Percentiles rank a stretch among this genome's conserved stretches.
These are phyloP conservation scores for Poecilia picta DNA, from an alignment of 2,797 vertebrate species.

Conservation along the genomic window DNA sequence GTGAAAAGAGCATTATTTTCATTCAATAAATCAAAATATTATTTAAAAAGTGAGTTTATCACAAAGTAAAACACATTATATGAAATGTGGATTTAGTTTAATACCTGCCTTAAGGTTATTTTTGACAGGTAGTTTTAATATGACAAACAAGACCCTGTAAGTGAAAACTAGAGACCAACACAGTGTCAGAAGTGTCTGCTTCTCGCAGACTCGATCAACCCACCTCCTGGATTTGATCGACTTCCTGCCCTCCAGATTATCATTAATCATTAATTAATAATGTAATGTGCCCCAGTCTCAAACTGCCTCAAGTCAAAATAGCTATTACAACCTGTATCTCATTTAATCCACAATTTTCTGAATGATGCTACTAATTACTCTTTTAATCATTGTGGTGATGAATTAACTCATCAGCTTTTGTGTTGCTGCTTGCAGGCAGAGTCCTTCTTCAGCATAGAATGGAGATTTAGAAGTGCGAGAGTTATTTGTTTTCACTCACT, in stretches of 20 bases:
- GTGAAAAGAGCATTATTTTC: background rate
- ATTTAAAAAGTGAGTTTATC: too few relatives aligned
- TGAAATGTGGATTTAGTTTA: too few relatives aligned
- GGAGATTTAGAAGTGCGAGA: slow-evolving; percentile 77
- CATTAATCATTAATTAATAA: slow-evolving; percentile 35
- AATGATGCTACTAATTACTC: slow-evolving; percentile 72
- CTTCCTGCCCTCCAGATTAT: slow-evolving; percentile 42
- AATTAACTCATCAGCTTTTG: slow-evolving; percentile 75
- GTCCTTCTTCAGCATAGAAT: slow-evolving; percentile 65
- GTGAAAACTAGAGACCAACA: slow-evolving; percentile 11
- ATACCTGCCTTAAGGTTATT: background rate
- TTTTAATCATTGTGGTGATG: slow-evolving; percentile 73
- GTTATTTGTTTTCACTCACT: slow-evolving; percentile 58
- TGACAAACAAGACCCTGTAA: slow-evolving; percentile 1
- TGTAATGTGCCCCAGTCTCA: slow-evolving; percentile 33
- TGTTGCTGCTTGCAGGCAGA: slow-evolving; percentile 70
- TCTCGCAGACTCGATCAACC: slow-evolving; percentile 7
- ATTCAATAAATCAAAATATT: background rate
- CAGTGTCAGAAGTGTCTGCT: slow-evolving; percentile 8
- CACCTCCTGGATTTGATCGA: slow-evolving; percentile 8
- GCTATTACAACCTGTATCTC: slow-evolving; percentile 55
- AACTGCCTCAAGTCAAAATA: slow-evolving; percentile 52
- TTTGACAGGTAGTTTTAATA: too few relatives aligned
- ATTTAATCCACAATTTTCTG: slow-evolving; percentile 50
- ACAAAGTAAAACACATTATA: too few relatives aligned